phyloP scores from a whole-genome alignment of 2,888 invertebrate species.

The Lasioglossum calceatum region DNA sequence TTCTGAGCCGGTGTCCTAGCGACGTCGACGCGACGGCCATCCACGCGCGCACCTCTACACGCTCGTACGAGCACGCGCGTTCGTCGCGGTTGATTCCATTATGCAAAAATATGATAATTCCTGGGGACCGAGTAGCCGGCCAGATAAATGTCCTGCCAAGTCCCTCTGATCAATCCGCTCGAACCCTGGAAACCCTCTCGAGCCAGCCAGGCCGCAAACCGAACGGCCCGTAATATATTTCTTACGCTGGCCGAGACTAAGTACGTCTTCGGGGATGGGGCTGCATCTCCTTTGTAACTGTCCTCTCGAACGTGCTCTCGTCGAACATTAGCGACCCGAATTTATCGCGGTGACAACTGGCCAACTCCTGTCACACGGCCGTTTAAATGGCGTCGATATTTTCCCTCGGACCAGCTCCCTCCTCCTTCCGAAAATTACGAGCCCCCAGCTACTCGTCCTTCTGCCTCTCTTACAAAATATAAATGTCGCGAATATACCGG shows the following conservation, averaged over 20 bases:
- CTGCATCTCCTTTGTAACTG: slow-evolving; percentile 51
- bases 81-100: slow-evolving; percentile 76
- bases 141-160: slow-evolving; percentile 75
- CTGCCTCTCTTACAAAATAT: background rate
- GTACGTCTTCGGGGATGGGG: slow-evolving; percentile 32
- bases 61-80: background rate
- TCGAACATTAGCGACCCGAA: slow-evolving; percentile 30
- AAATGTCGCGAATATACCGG: background rate
- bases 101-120: slow-evolving; percentile 82
- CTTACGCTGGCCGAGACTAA: slow-evolving; percentile 37
- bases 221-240: slow-evolving; percentile 55
- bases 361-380: background rate
- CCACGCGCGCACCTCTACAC: background rate
- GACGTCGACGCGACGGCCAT: background rate
- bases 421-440: background rate
- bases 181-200: slow-evolving; percentile 31
- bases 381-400: slow-evolving; percentile 30
- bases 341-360: slow-evolving; percentile 38
- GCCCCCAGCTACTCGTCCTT: background rate
- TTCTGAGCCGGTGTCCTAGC: slow-evolving; percentile 27
- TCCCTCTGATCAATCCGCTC: slow-evolving; percentile 72
- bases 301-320: slow-evolving; percentile 29
- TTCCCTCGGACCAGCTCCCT: background rate
- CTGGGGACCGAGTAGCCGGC: slow-evolving; percentile 57
- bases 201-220: slow-evolving; percentile 2